Evolutionary conservation across 2,888 invertebrate genomes (phyloP), one percentile per base, ranked within the genome.

Genomic region (Aporophyla nigra): DNA sequence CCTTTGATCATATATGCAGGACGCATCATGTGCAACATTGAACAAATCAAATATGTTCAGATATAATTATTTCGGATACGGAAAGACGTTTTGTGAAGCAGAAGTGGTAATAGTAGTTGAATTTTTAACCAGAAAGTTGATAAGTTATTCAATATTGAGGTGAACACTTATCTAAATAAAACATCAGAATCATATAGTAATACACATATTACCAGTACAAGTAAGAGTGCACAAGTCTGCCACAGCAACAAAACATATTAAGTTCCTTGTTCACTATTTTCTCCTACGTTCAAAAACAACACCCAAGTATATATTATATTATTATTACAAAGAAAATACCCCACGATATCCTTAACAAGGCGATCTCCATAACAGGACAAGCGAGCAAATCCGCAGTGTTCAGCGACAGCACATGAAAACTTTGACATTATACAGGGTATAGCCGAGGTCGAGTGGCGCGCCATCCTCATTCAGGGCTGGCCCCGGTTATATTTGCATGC

Each of bases 341-440:
- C 58, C 46, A 46, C 59, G 27, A 51, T 76, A 84, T 84, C 53
- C 67, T 40, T 49, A 43, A 69, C 68, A 70, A 56, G 53, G 62
- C 62, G 53, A 74, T 79, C 72, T 78, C 62, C 73, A 82, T 76
- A 78, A 63, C 51, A 49, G 40, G 71, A 63, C 49, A 59, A 66
- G 67, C 58, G 54, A 67, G 76, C 46, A 33, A 49, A 61, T 59
- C 80, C 75, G 54, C 72, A 66, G 76, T 66, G 70, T 58, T 59
- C 68, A 65, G 53, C 51, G 51, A 58, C 70, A 59, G 53, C 73
- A 70, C 67, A 69, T 78, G 80, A 81, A 86, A 83, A 86, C 80
- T 87, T 83, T 74, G 75, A 58, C 77, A 82, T 83, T 85, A 84
- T 70, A 75, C 80, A 76, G 81, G 53, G 5, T 63, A 66, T 51